Evolutionary conservation across 2,797 vertebrate genomes (phyloP), one percentile per base, ranked within the genome.

Genomic region (Myotis vivesi): DNA sequence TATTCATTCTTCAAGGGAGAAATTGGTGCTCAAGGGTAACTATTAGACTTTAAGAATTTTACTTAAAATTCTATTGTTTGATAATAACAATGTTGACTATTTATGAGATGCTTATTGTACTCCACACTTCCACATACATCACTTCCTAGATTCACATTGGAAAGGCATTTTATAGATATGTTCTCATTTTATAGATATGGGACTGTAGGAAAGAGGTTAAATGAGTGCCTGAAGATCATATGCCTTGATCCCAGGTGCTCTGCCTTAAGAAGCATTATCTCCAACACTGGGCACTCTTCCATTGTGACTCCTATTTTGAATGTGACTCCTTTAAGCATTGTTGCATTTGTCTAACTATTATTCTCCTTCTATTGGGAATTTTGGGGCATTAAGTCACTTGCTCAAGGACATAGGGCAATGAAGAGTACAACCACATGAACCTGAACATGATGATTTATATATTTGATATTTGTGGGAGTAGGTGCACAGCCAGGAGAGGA

Each of bases 351-450:
- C 69, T 77, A 76, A n/a, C 6, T 51, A 6, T n/a, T 89, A 59
- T 81, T 89, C 33, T 89, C 46, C 17, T 77, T 83, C 89, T 33
- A 88, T 12, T 77, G 75, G 28, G 44, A 83, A 95, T 64, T 94
- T 22, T 8, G 0, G 15, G 9, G 12, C 66, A 9, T 79, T 87
- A 89, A 92, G 25, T 28, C 2, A 87, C 10, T 84, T 69, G 13
- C 12, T 15, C 53, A 49, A 71, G 6, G 87, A 36, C 6, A 22
- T 33, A 33, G 16, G 4, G 20, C 1, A 59, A 73, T 75, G 2
- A 0, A 81, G 11, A n/a, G 0, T 17, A 28, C 51, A 8, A 46
- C 8, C 0, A 9, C 17, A n/a, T 38, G 57, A 51, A 68, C 25
- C 8, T 53, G 16, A 62, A n/a, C 3, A 23, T 62, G 12, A 30